Evolutionary conservation across 2,888 invertebrate genomes (phyloP).

Genomic region (Theretra japonica): DNA sequence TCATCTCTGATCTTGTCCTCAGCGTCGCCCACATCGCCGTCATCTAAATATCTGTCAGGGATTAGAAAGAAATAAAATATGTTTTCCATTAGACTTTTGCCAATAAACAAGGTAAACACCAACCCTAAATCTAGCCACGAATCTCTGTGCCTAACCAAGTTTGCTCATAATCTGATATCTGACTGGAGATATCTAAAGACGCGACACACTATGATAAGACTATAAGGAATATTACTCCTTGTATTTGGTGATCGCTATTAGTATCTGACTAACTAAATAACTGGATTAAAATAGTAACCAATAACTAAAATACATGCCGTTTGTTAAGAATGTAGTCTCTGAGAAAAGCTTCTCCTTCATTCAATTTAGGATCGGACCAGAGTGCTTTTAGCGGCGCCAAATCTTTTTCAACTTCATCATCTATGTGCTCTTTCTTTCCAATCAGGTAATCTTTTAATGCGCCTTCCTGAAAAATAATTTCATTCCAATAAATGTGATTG

Average conservation of each 20-base stretch:
- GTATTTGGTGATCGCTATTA: no score
- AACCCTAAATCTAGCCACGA: no score
- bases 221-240: no score
- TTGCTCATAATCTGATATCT: no score
- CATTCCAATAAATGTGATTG: background rate
- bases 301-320: conserved; percentile 70
- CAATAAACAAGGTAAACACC: no score
- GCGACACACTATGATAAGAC: no score
- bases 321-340: conserved; percentile 96
- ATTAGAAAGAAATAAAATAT: background rate
- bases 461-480: conserved; percentile 55
- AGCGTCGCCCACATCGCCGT: conserved; percentile 83
- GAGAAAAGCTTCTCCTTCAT: conserved; percentile 94
- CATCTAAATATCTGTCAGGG: conserved; percentile 70
- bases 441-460: conserved; percentile 89
- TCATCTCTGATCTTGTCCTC: conserved; percentile 68
- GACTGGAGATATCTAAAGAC: no score
- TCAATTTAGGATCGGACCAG: conserved; percentile 93
- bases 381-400: conserved; percentile 91
- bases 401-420: conserved; percentile 85
- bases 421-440: conserved; percentile 88
- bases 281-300: background rate
- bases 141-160: no score
- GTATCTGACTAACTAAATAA: background rate
- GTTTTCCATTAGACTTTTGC: no score